Percentiles rank a stretch among this genome's conserved stretches.
Evolutionary conservation across 2,113 vertebrate genomes (phyloP).

Genomic region (Pluvialis apricaria): DNA sequence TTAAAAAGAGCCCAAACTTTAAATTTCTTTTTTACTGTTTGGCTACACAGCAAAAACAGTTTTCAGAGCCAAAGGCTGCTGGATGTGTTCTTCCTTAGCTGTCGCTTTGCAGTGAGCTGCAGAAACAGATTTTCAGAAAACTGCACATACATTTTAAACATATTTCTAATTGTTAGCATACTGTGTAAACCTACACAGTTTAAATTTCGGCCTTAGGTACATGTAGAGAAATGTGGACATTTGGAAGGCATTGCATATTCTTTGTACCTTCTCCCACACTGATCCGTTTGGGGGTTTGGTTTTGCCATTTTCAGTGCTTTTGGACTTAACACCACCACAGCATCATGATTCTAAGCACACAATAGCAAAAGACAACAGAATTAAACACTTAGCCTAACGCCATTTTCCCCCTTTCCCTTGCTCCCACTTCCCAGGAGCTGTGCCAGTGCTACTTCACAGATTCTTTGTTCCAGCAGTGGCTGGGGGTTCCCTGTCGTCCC

Average conservation of each 20-base stretch:
- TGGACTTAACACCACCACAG: background rate
- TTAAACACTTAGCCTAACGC: background rate
- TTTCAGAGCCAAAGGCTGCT: background rate
- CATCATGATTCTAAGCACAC: background rate
- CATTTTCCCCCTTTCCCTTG: background rate
- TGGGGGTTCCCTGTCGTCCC: background rate
- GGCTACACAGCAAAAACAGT: background rate
- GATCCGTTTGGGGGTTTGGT: background rate
- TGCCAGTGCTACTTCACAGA: background rate
- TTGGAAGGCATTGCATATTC: background rate
- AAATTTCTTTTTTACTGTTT: background rate
- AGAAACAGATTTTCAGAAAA: background rate
- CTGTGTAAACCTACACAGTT: background rate
- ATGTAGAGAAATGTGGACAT: background rate
- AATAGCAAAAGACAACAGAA: background rate
- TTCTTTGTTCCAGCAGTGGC: background rate
- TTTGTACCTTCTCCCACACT: background rate
- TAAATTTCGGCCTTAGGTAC: background rate
- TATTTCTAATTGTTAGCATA: background rate
- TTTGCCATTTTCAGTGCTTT: background rate
- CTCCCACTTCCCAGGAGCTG: background rate
- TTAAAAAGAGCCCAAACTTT: background rate
- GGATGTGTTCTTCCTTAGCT: background rate
- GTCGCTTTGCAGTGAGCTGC: background rate
- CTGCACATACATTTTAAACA: background rate